These are phyloP conservation scores for Desmodus rotundus DNA, from an alignment of 2,113 vertebrate species.

Conservation along the genomic window DNA sequence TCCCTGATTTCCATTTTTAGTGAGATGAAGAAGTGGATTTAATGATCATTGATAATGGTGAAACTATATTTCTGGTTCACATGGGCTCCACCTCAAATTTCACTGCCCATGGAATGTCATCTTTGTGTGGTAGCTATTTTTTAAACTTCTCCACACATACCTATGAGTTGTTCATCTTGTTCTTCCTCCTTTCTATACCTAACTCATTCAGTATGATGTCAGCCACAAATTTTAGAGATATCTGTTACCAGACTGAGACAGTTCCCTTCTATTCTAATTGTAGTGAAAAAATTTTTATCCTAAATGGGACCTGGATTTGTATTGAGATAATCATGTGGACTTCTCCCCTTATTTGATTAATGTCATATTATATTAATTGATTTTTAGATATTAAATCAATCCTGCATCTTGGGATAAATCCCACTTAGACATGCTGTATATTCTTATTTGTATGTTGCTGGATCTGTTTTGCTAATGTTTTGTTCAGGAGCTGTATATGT, in stretches of 20 bases:
- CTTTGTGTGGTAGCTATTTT: neutral
- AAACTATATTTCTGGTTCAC: neutral
- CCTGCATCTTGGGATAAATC: too few species aligned
- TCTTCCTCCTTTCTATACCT: neutral
- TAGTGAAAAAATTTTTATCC: neutral
- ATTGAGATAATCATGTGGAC: too few species aligned
- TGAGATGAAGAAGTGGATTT: neutral
- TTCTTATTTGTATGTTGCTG: neutral
- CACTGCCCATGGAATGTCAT: neutral
- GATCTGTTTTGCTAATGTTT: constrained; percentile 15
- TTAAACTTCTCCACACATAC: neutral
- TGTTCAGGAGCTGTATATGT: neutral
- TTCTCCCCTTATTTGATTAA: too few species aligned
- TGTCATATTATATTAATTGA: too few species aligned
- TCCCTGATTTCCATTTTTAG: neutral
- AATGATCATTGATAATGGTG: neutral
- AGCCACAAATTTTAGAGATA: neutral
- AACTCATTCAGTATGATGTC: neutral
- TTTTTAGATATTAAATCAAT: too few species aligned
- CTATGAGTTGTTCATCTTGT: neutral
- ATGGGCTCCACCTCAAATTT: neutral
- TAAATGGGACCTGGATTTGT: too few species aligned
- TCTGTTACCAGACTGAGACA: neutral
- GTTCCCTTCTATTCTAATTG: constrained; percentile 3
- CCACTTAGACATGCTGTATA: too few species aligned